These are phyloP conservation scores for Pristionchus exspectatus DNA, from an alignment of 2,888 invertebrate species.

Conservation along the genomic window DNA sequence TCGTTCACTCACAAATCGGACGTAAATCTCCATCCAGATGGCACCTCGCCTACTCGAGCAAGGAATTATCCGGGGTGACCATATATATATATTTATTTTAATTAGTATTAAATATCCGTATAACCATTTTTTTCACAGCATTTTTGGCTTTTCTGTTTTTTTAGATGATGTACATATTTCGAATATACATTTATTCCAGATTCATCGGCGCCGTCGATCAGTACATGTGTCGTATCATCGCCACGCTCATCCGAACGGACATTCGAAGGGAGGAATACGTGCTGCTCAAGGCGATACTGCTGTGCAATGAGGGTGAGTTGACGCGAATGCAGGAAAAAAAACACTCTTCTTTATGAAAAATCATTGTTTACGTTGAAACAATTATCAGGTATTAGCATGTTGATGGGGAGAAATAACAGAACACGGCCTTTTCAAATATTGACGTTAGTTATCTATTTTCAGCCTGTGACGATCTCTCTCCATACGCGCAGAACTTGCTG, in stretches of 20 bases:
- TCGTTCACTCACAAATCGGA: constrained; percentile 48
- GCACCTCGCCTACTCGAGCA: background rate
- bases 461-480: constrained; percentile 47
- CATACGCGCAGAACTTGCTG: constrained; percentile 7
- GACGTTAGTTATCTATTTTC: too few species aligned
- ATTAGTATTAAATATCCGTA: background rate
- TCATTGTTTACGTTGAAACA: too few species aligned
- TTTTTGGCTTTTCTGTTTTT: too few species aligned
- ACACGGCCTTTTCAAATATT: too few species aligned
- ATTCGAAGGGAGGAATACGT: constrained; percentile 43
- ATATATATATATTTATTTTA: background rate
- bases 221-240: constrained; percentile 52
- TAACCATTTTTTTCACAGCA: too few species aligned
- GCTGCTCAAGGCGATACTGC: constrained; percentile 24
- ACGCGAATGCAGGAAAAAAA: background rate
- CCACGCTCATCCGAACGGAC: background rate
- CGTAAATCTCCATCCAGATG: constrained; percentile 38
- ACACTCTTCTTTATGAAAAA: too few species aligned
- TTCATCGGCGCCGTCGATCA: constrained; percentile 41
- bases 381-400: too few species aligned
- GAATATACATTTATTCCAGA: constrained; percentile 27
- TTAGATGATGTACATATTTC: background rate
- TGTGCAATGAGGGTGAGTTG: constrained; percentile 50
- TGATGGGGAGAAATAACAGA: too few species aligned
- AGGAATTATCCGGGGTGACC: constrained; percentile 41